Conservation (phyloP, 2,113 vertebrate species). For the Bombycilla garrulus region DNA sequence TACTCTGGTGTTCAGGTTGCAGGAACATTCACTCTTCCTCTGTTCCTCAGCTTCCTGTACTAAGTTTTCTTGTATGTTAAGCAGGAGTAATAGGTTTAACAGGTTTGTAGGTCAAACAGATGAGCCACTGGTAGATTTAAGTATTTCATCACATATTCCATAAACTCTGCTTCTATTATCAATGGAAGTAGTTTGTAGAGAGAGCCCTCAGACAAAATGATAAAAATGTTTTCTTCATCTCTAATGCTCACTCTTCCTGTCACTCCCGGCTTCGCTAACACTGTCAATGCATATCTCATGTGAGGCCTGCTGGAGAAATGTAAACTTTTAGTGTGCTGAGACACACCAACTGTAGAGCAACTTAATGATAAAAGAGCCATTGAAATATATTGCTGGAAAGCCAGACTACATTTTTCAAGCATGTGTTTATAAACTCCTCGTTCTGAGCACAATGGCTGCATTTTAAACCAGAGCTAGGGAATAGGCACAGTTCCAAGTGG, state of each 20-base stretch:
- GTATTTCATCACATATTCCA: not conserved
- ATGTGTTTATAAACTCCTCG: slow-evolving; percentile 58
- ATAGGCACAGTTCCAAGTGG: slow-evolving; percentile 1
- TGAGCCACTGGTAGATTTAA: not conserved
- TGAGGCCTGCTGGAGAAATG: not conserved
- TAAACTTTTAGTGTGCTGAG: not conserved
- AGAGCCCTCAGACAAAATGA: not conserved
- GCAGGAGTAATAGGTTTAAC: not conserved
- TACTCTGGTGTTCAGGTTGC: not conserved
- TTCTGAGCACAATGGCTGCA: slow-evolving; percentile 54
- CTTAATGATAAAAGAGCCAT: slow-evolving; percentile 38
- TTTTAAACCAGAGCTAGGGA: slow-evolving; percentile 18
- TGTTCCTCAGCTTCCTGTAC: not conserved
- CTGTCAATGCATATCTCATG: not conserved
- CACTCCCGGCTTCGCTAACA: not conserved
- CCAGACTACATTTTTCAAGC: slow-evolving; percentile 22
- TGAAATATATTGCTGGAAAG: slow-evolving; percentile 50
- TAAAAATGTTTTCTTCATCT: not conserved
- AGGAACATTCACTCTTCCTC: not conserved
- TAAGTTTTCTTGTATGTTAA: not conserved
- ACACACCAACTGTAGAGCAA: not conserved
- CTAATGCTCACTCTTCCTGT: not conserved
- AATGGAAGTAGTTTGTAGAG: not conserved
- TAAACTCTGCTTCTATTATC: not conserved
- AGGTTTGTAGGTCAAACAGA: not conserved